Base-by-base conservation (phyloP, 2,888 invertebrate genomes). In the Hydriomena furcata region DNA sequence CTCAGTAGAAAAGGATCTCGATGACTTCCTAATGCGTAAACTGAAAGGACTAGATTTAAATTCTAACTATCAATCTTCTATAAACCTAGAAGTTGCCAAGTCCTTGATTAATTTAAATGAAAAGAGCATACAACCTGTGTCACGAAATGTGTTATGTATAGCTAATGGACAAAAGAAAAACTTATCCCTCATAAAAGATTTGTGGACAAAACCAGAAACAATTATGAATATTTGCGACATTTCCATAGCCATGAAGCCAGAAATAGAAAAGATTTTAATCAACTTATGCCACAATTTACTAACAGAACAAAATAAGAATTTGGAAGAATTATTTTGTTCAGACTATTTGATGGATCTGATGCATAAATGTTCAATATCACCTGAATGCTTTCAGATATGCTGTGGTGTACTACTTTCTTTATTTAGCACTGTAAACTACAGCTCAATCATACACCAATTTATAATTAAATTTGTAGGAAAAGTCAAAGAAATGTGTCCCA, bases 381-480 rank as follows among this genome's bases (percentile, higher is more conserved):
- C 75, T 0, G 61, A 68, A 35, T 84, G 85, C 53, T 90, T 85
- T 53, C 85, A 88, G 67, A 80, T 86, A 32, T 80, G 81, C 49
- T 65, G 60, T 48, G 58, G 65, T 21, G 76, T 86, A 52, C 59
- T 88, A 1, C 84, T 88, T 53, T 69, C 68, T 58, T 7, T 89
- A 36, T 82, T 85, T 34, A 68, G 82, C 30, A 65, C 61, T 54
- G 73, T 78, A 11, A 79, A 82, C 52, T 88, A 71, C 66, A 63
- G 80, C 58, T 30, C 1, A 1, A 54, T 52, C 27, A 55, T 89
- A 23, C 67, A 73, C 56, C 56, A 41, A 0, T 76, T 88, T 42
- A 67, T 87, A 20, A 45, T 62, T 46, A 48, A 37, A 11, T 87
- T 84, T 68, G 55, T 84, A 1, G 49, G 61, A 23, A 41, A 62